Evolutionary conservation across 2,113 vertebrate genomes (phyloP), one percentile per base, ranked within the genome.

Genomic region (Pelodiscus sinensis): DNA sequence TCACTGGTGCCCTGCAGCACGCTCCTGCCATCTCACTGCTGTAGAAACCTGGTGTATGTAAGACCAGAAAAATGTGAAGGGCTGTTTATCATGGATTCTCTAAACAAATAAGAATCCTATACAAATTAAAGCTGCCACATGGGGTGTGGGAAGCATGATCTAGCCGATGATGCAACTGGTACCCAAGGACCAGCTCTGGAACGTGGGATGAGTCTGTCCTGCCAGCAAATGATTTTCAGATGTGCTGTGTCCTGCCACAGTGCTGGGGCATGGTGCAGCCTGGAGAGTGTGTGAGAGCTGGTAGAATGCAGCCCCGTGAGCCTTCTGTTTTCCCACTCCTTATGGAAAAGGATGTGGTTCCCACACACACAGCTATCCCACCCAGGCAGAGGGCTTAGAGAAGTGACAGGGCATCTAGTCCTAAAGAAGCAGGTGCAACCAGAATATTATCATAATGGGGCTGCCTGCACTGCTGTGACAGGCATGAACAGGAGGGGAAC

Each of bases 21-120:
- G 85, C 4, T 24, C 73, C 82, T 58, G 3, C 9, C 2, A 51
- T 75, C 25, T 9, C 2, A 83, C 3, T 0, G 0, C 51, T 54
- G 83, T 71, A 11, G 60, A 88, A 94, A 21, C 4, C 5, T 4
- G 44, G 50, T 51, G n/a, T 88, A 57, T 18, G 21, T 0, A 25
- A 89, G 73, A 50, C 38, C 24, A 35, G 24, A 50, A 50, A 50
- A 14, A 5, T 73, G 24, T 50, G 14, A 4, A 25, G 10, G 24
- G 38, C 7, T 44, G 12, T 77, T 77, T 50, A 50, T 12, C 44
- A 24, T 25, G 21, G 25, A 50, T 77, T 25, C 10, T 44, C 25
- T 44, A 77, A 7, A 75, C 5, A 38, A 73, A 22, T 21, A 35
- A 44, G 65, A 77, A 50, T 8, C 24, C 38, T 27, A 25, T 14